Base-by-base conservation (phyloP, 2,113 vertebrate genomes). In the Sylvilagus bachmani region DNA sequence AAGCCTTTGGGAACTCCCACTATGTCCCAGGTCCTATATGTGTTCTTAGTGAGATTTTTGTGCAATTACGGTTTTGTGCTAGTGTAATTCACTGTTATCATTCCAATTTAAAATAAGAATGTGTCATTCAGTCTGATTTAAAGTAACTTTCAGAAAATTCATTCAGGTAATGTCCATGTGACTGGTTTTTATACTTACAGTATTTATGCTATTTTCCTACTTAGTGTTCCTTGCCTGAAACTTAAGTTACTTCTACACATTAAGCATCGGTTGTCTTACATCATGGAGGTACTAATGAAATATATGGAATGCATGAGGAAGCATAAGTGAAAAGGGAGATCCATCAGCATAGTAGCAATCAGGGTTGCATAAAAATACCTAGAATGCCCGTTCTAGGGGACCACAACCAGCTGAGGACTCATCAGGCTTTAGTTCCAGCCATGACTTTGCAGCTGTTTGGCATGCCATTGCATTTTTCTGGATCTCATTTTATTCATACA, bases 101-200 rank as follows among this genome's bases (percentile, higher is more conserved):
- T 67, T 82, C 17, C 51, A 31, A 31, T 62, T 92, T 44, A 87
- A 81, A 95, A 62, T 71, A 86, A 85, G 29, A 78, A 33, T 66
- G n/a, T 51, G 36, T 62, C 49, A 6, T 73, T 66, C 49, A 69
- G 44, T 94, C 5, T 70, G 21, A 91, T 75, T 93, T 79, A 66
- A 74, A 92, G 64, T 79, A n/a, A 2, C 12, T 38, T 86, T 89
- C 11, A 86, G 66, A 74, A 74, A 91, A 58, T 67, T 61, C n/a
- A 62, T 67, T 33, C 9, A 49, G 77, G 62, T 73, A n/a, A 66
- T 80, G 77, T 83, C 10, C 25, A 31, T 31, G 24, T 19, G 13
- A 70, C 44, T 82, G 44, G 69, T 7, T 38, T 91, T 25, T 44
- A 10, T 64, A 67, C 33, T 51, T 80, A 13, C 27, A 19, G 31